Base-by-base conservation (phyloP, 2,113 vertebrate species). In the Australoheros scitulus region DNA sequence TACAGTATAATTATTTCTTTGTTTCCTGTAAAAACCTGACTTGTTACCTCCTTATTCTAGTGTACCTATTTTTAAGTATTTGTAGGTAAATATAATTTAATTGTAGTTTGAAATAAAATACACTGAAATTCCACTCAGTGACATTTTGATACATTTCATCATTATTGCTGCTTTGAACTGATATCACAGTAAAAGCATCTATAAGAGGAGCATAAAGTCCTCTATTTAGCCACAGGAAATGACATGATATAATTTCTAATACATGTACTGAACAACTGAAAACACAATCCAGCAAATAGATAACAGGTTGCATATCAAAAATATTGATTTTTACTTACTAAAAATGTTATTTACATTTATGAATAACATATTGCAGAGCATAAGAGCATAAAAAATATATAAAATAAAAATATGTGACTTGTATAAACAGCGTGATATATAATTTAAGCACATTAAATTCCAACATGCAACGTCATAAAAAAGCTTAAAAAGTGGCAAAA, bases 141-240 rank as follows among this genome's bases (percentile, higher is more conserved):
- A 79, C 41, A 26, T 26, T 26, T 26, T 26, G 24, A 20, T 9
- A 52, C 17, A 8, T 26, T 75, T 56, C 14, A 24, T 75, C 64
- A 29, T 75, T 70, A 61, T 43, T 61, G 60, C 76, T 38, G 24
- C 55, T 80, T 82, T 88, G 43, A 83, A 79, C 34, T 26, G 15
- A 79, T 47, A 58, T 65, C 22, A 64, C 43, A 68, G 56, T 57
- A 72, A 50, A 14, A 43, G 61, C 60, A 61, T 76, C 55, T 58
- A 7, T 55, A 56, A 47, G 55, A 18, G 24, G 32, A 57, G 14
- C 5, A 9, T 15, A 18, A 50, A 47, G 2, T 76, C 15, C 77
- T 74, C 24, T 22, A 32, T 41, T 34, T 41, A 17, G 55, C 4
- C n/a, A 22, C 47, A 41, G 50, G 60, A 55, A 83, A 5, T 76